Percentiles rank a stretch among this genome's conserved stretches.
Conservation (phyloP, 2,888 invertebrate genomes). For the Hemicrepidius hirtus region DNA sequence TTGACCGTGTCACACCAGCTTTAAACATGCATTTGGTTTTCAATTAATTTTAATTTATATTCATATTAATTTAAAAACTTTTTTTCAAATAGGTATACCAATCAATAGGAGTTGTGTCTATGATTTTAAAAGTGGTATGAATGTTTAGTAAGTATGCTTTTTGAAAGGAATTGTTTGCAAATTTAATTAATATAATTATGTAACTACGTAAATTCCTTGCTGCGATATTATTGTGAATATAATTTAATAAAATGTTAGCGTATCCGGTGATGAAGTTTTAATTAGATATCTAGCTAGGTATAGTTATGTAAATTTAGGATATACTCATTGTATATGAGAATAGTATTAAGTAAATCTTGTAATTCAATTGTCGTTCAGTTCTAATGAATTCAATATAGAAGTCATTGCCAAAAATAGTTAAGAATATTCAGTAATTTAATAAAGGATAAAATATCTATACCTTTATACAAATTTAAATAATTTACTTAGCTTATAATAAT, state of each 20-base stretch:
- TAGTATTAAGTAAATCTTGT: conserved; percentile 23
- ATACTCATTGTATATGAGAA: background rate
- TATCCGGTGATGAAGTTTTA: conserved; percentile 36
- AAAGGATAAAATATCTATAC: background rate
- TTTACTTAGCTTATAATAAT: background rate
- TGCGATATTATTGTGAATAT: conserved; percentile 30
- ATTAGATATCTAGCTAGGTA: conserved; percentile 23
- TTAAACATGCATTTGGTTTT: too few relatives aligned
- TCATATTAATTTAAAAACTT: too few relatives aligned
- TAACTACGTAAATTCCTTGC: background rate
- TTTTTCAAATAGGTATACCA: too few relatives aligned
- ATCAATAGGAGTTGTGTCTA: too few relatives aligned
- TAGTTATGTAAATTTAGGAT: background rate
- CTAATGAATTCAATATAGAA: conserved; percentile 9
- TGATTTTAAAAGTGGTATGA: too few relatives aligned
- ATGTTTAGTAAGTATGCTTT: too few relatives aligned
- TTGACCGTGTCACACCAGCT: too few relatives aligned
- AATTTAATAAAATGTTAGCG: conserved; percentile 13
- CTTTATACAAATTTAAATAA: background rate
- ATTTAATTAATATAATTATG: too few relatives aligned
- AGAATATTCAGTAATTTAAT: background rate
- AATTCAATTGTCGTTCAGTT: conserved; percentile 29
- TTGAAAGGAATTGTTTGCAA: too few relatives aligned
- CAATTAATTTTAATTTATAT: too few relatives aligned
- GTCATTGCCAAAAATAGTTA: conserved; percentile 33